Evolutionary conservation across 2,888 invertebrate genomes (phyloP), one percentile per base, ranked within the genome.

Genomic region (Sceliomorpha sp.): DNA sequence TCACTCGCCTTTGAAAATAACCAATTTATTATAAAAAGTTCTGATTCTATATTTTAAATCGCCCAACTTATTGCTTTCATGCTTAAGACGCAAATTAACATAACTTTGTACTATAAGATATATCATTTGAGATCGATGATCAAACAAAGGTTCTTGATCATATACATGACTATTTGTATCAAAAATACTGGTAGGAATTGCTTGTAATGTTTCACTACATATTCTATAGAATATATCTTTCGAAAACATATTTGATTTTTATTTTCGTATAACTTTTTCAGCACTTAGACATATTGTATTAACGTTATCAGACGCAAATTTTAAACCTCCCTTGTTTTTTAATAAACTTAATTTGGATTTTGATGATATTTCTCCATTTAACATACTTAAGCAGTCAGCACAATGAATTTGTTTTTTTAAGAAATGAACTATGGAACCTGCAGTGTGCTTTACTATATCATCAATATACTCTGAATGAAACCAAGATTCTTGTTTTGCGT

Each of bases 291-390:
- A 42, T 27, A 26, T 26, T n/a, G 12, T 26, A 27, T 42, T 27
- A 27, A 42, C 42, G 12, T 42, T 26, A 27, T 42, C 42, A 12
- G 42, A 27, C 12, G 42, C 26, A 42, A 26, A 42, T 12, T 42
- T 12, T 42, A 42, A 17, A n/a, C 37, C 37, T 9, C 37, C 17
- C 5, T 10, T 31, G 29, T 62, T 53, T 39, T 45, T 53, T 14
- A 62, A 39, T 26, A 32, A 34, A 4, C 53, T 44, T 14, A 62
- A 53, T 37, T 36, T 39, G 2, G 62, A 62, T 34, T 51, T 44
- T 4, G 13, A 8, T 5, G 7, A 8, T n/a, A 13, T 27, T 14
- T n/a, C 14, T 15, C 29, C 40, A 10, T 32, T 20, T 40, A 60
- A 29, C 44, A 37, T 37, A 12, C 15, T 10, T 9, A 62, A 2